Conservation (phyloP, 1,140 invertebrate species). For the Aphaenogaster rudis region DNA sequence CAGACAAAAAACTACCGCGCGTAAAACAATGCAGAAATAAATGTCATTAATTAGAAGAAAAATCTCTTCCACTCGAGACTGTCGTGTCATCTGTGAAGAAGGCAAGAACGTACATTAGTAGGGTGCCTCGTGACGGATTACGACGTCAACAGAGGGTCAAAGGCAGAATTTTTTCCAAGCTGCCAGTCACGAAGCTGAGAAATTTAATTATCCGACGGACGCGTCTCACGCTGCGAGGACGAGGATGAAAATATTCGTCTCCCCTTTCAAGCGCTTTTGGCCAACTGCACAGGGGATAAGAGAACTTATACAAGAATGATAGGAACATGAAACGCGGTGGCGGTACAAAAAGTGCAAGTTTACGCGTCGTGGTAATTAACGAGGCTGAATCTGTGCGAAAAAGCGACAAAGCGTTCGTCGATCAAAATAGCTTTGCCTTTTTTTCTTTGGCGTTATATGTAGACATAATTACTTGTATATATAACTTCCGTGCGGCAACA, state of each 20-base stretch:
- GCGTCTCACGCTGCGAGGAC: not conserved
- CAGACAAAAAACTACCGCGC: not conserved
- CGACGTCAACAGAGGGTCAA: constrained; percentile 33
- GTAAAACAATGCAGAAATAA: constrained; percentile 2
- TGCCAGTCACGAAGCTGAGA: constrained; percentile 18
- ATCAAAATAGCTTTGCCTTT: not conserved
- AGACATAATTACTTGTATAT: constrained; percentile 12
- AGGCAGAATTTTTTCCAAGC: constrained; percentile 36
- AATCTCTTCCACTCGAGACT: constrained; percentile 7
- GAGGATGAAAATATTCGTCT: constrained; percentile 51
- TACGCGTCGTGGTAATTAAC: constrained; percentile 32
- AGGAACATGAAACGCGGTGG: constrained; percentile 3
- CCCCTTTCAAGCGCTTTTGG: constrained; percentile 11
- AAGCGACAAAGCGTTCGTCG: constrained; percentile 31
- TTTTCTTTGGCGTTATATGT: not conserved
- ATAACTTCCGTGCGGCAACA: not conserved
- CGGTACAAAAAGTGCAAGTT: constrained; percentile 22
- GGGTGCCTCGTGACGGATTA: constrained; percentile 26
- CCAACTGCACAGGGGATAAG: not conserved
- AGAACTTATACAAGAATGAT: constrained; percentile 11
- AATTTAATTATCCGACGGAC: constrained; percentile 67
- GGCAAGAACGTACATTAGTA: not conserved
- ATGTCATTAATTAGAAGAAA: constrained; percentile 42
- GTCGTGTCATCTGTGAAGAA: not conserved
- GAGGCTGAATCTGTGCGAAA: constrained; percentile 24